Conservation (phyloP, 2,797 vertebrate species). For the Megaceryle alcyon region DNA sequence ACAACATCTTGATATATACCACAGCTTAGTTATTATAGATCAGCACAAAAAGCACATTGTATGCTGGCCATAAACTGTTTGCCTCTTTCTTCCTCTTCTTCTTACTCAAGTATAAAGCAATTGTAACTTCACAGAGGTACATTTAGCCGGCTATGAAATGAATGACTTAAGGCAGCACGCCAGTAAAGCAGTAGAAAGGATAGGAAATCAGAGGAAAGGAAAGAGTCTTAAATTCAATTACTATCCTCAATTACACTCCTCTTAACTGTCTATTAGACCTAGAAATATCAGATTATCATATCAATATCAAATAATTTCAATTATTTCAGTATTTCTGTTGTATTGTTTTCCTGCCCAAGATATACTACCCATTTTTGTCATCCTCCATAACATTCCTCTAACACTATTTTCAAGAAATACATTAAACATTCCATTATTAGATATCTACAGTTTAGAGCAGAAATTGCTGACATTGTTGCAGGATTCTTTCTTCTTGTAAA, state of each 20-base stretch:
- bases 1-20: not conserved
- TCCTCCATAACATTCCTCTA: not conserved
- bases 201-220: conserved; percentile 53
- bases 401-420: not conserved
- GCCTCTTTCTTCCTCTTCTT: not conserved
- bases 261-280: conserved; percentile 48
- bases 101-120: not conserved
- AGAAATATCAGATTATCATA: conserved; percentile 48
- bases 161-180: not conserved
- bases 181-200: not conserved
- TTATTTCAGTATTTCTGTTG: conserved; percentile 56
- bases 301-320: conserved; percentile 36
- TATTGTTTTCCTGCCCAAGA: conserved; percentile 32
- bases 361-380: not conserved
- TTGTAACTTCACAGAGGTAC: not conserved
- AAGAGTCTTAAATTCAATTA: conserved; percentile 47
- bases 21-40: not conserved
- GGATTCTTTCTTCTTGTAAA: not conserved
- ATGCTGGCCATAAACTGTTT: not conserved
- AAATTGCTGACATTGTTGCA: not conserved
- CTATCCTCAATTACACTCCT: conserved; percentile 20
- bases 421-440: not conserved
- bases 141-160: not conserved
- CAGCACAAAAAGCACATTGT: not conserved
- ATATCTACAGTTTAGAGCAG: not conserved